Evolutionary conservation across 2,888 invertebrate species (phyloP), one percentile per base, ranked within the genome.

Genomic region (Napeogenes inachia): DNA sequence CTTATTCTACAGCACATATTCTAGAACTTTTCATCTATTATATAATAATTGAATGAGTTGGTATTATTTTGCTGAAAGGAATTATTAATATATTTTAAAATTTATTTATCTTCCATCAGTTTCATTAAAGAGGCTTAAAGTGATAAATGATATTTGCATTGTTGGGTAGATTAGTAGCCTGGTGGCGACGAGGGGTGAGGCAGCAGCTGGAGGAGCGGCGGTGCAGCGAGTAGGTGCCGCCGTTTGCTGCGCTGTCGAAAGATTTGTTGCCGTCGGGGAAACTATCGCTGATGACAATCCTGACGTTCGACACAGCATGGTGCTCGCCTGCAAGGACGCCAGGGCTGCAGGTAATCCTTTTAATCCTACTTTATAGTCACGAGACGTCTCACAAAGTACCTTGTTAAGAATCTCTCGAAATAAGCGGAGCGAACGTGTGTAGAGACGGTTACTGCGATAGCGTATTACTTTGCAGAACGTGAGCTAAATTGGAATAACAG

Each of bases 221-320:
- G 95, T 98, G 77, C 95, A 97, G 69, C 93, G 97, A 69, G 98
- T 99, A 63, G 99, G 99, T 45, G 98, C 98, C 79, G 96, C 98
- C 56, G 98, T 99, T 68, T 98, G 97, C 88, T 93, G 98, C 79
- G 99, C 99, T 59, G 98, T 99, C 65, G 99, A 99, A 82, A 93
- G 99, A 74, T 99, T 99, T 92, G 98, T 99, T 73, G 96, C 98
- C 54, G 99, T 99, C 70, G 99, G 99, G 54, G 99, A 99, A 90
- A 97, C 98, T 76, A 99, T 99, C 81, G 99, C 98, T 56, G 98
- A 98, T 87, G 98, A 99, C 91, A 98, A 99, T 92, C 95, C 95
- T 42, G 99, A 99, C 87, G 97, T 99, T 72, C 95, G 97, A 73
- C 95, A 96, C 79, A 98, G 98, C 84, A 99, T 99, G 99, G 98